Evolutionary conservation across 1,140 invertebrate species (phyloP).

Genomic region (honey bee (Apis mellifera)): Amel_HAv3.1 CM009944.2:3426001-3426500

Average conservation of each 20-base stretch:
- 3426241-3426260: conserved; percentile 14
- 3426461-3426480: conserved; percentile 83
- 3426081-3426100: conserved; percentile 21
- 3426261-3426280: conserved; percentile 81
- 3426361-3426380: conserved; percentile 86
- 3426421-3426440: conserved; percentile 86
- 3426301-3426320: conserved; percentile 94
- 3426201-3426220: conserved; percentile 20
- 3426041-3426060: background rate
- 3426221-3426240: conserved; percentile 27
- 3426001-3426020: conserved; percentile 54
- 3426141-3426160: conserved; percentile 39
- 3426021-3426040: conserved; percentile 20
- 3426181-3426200: conserved; percentile 13
- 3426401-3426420: conserved; percentile 85
- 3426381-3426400: conserved; percentile 94
- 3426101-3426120: conserved; percentile 1
- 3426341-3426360: conserved; percentile 92
- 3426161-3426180: conserved; percentile 49
- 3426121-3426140: conserved; percentile 3
- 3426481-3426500: conserved; percentile 80
- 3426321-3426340: conserved; percentile 92
- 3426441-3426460: conserved; percentile 87
- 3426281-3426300: conserved; percentile 93
- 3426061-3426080: background rate